These are phyloP conservation scores for Nymphalis polychloros DNA, from an alignment of 2,888 invertebrate genomes.

Conservation along the genomic window DNA sequence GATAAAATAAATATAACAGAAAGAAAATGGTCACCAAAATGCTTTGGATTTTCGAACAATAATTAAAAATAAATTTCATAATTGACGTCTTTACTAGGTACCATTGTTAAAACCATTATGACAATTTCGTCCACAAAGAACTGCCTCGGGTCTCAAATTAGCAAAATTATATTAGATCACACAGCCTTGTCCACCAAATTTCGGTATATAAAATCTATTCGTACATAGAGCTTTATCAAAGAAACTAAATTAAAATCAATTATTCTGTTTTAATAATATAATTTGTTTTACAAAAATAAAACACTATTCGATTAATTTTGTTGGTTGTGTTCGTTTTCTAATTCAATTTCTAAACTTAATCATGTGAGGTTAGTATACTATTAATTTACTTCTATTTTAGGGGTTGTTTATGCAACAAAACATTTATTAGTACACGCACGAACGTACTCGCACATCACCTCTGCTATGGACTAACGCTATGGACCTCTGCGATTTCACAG, in stretches of 20 bases:
- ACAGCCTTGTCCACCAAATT: slow-evolving; percentile 20
- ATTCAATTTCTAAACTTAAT: no score
- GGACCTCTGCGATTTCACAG: no score
- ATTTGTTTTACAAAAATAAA: no score
- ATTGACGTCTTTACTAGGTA: slow-evolving; percentile 19
- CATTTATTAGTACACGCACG: no score
- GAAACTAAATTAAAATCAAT: neutral
- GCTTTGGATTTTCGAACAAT: neutral
- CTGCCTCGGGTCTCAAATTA: slow-evolving; percentile 24
- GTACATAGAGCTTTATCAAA: neutral
- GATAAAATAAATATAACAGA: neutral
- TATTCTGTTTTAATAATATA: neutral
- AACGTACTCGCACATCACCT: no score
- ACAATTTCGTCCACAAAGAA: slow-evolving; percentile 27
- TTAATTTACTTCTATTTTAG: no score
- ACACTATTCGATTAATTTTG: no score
- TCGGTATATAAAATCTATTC: slow-evolving; percentile 2
- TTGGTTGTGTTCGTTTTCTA: no score
- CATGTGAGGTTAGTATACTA: no score
- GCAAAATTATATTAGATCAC: slow-evolving; percentile 30
- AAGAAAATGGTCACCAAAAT: neutral
- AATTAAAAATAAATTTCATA: slow-evolving; percentile 19
- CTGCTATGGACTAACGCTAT: no score
- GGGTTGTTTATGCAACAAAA: no score
- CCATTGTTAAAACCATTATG: slow-evolving; percentile 10